Percentiles rank a stretch among this genome's conserved stretches.
These are phyloP conservation scores for Luperina nickerlii DNA, from an alignment of 2,888 invertebrate species.

Conservation along the genomic window DNA sequence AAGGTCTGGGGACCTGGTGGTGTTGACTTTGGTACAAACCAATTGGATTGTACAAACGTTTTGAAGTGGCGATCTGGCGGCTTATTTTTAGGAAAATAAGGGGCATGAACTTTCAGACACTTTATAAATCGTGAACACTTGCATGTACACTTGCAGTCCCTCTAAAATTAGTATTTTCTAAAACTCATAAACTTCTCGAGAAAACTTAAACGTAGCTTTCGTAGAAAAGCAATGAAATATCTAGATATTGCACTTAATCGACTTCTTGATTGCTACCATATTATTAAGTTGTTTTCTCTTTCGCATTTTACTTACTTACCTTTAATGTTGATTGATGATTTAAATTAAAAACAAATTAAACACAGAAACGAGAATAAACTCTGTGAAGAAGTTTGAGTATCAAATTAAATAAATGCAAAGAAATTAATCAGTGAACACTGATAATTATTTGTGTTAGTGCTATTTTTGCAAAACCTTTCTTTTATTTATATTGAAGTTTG, in stretches of 20 bases:
- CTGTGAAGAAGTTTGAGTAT: constrained; percentile 15
- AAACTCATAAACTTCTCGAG: constrained; percentile 3
- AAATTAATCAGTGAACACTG: constrained; percentile 13
- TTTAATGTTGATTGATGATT: constrained; percentile 42
- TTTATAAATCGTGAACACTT: neutral
- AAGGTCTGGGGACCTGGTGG: neutral
- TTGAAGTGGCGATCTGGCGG: neutral
- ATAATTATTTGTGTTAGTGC: constrained; percentile 21
- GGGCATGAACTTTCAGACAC: neutral
- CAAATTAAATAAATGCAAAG: constrained; percentile 16
- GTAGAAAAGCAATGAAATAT: constrained; percentile 23
- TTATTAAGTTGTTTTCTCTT: constrained; percentile 40
- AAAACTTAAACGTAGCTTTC: constrained; percentile 13
- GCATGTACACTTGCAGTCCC: neutral
- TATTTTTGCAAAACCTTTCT: constrained; percentile 9
- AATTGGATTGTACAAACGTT: neutral
- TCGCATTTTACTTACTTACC: constrained; percentile 10
- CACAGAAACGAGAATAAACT: constrained; percentile 13
- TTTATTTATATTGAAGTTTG: neutral
- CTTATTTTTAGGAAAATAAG: neutral
- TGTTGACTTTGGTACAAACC: neutral
- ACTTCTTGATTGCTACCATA: constrained; percentile 30
- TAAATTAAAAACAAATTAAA: constrained; percentile 36
- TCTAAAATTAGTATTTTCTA: neutral
- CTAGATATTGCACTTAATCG: constrained; percentile 30